Evolutionary conservation across 2,888 invertebrate species (phyloP).

Genomic region (Drosophila histrio): DNA sequence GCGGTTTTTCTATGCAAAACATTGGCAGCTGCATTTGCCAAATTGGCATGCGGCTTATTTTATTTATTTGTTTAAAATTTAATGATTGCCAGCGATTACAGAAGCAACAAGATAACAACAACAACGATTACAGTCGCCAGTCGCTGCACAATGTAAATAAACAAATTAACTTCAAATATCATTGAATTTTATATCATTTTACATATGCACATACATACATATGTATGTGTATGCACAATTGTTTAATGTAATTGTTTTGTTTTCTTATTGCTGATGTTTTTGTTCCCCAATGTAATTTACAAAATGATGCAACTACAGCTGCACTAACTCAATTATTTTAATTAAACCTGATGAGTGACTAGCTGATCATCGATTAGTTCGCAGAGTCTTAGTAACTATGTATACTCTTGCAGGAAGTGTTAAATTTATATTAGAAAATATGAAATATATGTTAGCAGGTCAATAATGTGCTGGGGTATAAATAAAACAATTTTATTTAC

Average conservation of each 20-base stretch:
- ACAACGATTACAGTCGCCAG: slow-evolving; percentile 21
- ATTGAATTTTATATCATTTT: slow-evolving; percentile 48
- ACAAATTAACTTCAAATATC: slow-evolving; percentile 74
- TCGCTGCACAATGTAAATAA: slow-evolving; percentile 55
- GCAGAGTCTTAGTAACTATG: background rate
- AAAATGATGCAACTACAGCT: slow-evolving; percentile 42
- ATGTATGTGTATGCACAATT: slow-evolving; percentile 27
- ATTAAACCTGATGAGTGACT: slow-evolving; percentile 52
- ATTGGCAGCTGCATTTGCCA: slow-evolving; percentile 50
- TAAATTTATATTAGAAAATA: background rate
- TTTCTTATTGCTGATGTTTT: slow-evolving; percentile 41
- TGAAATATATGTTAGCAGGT: too few species aligned
- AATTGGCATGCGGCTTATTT: slow-evolving; percentile 59
- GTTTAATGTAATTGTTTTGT: slow-evolving; percentile 69
- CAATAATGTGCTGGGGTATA: too few species aligned
- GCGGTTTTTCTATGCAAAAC: slow-evolving; percentile 27
- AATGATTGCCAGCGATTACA: slow-evolving; percentile 51
- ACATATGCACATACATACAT: background rate
- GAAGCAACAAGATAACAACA: background rate
- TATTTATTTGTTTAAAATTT: slow-evolving; percentile 67
- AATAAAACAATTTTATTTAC: too few species aligned
- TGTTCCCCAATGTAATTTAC: slow-evolving; percentile 42
- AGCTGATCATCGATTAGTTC: slow-evolving; percentile 43
- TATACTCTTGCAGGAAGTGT: background rate
- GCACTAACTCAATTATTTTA: slow-evolving; percentile 57